phyloP scores from a whole-genome alignment of 2,888 invertebrate species.

The Bellardia pandia region DNA sequence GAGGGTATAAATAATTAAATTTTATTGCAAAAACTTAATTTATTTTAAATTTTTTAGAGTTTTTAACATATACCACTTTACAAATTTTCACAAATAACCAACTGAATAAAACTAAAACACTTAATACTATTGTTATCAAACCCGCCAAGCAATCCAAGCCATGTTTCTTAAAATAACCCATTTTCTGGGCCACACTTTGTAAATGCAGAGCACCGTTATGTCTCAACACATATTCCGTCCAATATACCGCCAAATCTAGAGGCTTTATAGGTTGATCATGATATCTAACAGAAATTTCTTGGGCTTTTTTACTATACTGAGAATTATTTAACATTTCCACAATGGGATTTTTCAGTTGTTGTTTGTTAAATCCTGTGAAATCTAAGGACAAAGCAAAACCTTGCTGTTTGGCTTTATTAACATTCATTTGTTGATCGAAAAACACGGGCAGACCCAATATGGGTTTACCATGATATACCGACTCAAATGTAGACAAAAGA shows the following conservation, averaged over 20 bases:
- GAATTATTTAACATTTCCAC: slow-evolving; percentile 75
- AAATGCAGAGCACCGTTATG: slow-evolving; percentile 81
- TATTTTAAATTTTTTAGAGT: slow-evolving; percentile 23
- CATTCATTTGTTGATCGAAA: slow-evolving; percentile 84
- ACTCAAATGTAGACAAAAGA: slow-evolving; percentile 82
- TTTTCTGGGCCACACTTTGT: slow-evolving; percentile 75
- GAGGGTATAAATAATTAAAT: no score
- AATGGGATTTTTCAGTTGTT: slow-evolving; percentile 19
- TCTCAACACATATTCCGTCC: slow-evolving; percentile 81
- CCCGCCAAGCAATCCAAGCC: slow-evolving; percentile 78
- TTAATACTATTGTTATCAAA: slow-evolving; percentile 59
- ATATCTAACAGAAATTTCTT: slow-evolving; percentile 76
- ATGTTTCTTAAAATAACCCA: slow-evolving; percentile 77
- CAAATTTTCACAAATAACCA: slow-evolving; percentile 50
- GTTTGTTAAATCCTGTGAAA: background rate
- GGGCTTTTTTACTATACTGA: slow-evolving; percentile 71
- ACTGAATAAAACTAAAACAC: slow-evolving; percentile 9
- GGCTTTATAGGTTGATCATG: slow-evolving; percentile 80
- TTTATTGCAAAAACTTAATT: background rate
- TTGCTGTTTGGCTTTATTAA: slow-evolving; percentile 78
- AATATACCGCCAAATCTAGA: slow-evolving; percentile 80
- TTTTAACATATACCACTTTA: background rate
- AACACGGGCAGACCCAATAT: slow-evolving; percentile 84
- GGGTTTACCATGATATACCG: slow-evolving; percentile 83
- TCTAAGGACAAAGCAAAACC: slow-evolving; percentile 54